Conservation (phyloP, 1,140 invertebrate species). For the Diachasma alloeum region DNA sequence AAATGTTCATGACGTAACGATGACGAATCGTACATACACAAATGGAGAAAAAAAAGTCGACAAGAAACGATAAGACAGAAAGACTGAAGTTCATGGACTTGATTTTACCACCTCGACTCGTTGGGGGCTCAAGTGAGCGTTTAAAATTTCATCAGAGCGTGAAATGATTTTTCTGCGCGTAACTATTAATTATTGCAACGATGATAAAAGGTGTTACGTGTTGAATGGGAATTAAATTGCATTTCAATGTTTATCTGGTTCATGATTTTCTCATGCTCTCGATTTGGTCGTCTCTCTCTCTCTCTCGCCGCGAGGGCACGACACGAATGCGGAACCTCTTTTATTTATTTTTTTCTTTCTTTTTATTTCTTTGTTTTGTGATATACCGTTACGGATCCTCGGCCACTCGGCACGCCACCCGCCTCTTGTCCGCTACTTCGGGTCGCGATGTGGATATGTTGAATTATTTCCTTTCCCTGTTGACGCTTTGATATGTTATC, state of each 20-base stretch:
- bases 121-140: neutral
- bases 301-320: neutral
- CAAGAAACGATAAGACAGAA: neutral
- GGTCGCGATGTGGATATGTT: neutral
- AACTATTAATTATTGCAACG: neutral
- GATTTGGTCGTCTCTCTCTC: neutral
- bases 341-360: neutral
- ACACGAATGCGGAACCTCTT: conserved; percentile 21
- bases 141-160: neutral
- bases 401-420: neutral
- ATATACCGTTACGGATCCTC: conserved; percentile 24
- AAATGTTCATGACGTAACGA: neutral
- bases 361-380: conserved; percentile 16
- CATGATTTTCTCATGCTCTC: conserved; percentile 18
- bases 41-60: neutral
- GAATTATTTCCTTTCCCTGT: neutral
- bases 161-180: neutral
- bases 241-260: neutral
- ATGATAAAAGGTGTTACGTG: neutral
- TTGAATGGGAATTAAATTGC: neutral
- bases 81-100: neutral
- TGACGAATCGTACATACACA: neutral
- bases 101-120: neutral
- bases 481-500: neutral
- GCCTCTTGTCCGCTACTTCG: neutral